These are phyloP conservation scores for Fopius arisanus DNA, from an alignment of 1,140 invertebrate genomes.

Conservation along the genomic window DNA sequence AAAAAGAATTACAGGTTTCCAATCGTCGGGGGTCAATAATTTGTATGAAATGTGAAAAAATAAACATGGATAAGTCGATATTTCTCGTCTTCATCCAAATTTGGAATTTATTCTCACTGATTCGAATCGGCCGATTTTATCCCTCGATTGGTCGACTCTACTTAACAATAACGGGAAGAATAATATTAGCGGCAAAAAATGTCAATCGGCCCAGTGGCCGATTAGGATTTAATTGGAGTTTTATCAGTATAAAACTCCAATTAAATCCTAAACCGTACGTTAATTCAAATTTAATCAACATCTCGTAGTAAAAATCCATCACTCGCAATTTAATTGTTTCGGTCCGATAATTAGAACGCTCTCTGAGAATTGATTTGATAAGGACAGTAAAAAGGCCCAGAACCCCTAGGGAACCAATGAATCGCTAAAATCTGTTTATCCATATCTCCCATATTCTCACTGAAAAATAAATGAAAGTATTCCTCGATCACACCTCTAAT, in stretches of 20 bases:
- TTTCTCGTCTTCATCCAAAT: neutral
- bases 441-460: neutral
- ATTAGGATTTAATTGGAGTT: neutral
- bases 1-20: no score
- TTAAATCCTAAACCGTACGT: neutral
- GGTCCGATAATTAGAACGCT: neutral
- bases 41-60: neutral
- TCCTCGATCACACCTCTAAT: neutral
- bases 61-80: neutral
- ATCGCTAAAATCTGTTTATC: neutral
- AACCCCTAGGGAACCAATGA: neutral
- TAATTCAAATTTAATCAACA: neutral
- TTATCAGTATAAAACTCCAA: no score
- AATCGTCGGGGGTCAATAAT: no score
- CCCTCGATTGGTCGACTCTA: neutral
- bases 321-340: neutral
- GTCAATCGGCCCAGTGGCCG: neutral
- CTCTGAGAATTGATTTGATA: neutral
- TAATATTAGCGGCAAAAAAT: neutral
- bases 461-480: neutral
- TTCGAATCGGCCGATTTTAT: neutral
- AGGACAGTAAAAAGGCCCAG: neutral
- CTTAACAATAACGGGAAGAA: neutral
- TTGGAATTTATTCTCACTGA: neutral
- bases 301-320: slow-evolving; percentile 2